Conservation (phyloP, 1,140 invertebrate species). For the Coptotermes formosanus region DNA sequence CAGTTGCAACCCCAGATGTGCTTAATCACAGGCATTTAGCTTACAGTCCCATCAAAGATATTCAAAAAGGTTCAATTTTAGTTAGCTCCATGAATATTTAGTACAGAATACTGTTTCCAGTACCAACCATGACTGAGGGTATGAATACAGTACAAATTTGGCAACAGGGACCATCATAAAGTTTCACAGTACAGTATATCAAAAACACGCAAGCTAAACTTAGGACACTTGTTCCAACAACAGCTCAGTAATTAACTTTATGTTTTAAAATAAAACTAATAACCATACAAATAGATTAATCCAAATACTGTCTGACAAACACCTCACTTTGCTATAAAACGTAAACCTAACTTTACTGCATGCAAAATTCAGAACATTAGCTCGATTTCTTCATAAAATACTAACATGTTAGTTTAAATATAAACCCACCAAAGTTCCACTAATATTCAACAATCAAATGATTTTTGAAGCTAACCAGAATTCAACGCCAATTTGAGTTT, state of each 20-base stretch:
- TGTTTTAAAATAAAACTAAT: neutral
- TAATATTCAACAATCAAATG: neutral
- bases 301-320: neutral
- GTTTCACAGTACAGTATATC: neutral
- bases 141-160: neutral
- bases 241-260: neutral
- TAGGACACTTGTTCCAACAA: neutral
- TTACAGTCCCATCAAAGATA: neutral
- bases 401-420: neutral
- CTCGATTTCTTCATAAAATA: neutral
- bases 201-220: neutral
- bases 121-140: neutral
- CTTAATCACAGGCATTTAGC: neutral
- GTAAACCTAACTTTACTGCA: neutral
- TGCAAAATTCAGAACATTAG: neutral
- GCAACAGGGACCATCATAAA: neutral
- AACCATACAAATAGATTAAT: neutral
- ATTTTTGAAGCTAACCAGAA: slow-evolving; percentile 13
- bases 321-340: neutral
- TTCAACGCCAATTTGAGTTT: neutral
- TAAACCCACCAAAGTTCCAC: neutral
- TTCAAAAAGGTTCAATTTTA: neutral
- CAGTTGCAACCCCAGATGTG: neutral
- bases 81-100: neutral
- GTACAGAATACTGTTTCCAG: neutral